A percentile compares a stretch with the other conserved stretches of the same genome.
Evolutionary conservation across 2,797 vertebrate species (phyloP).

Genomic region (Falco rusticolus): DNA sequence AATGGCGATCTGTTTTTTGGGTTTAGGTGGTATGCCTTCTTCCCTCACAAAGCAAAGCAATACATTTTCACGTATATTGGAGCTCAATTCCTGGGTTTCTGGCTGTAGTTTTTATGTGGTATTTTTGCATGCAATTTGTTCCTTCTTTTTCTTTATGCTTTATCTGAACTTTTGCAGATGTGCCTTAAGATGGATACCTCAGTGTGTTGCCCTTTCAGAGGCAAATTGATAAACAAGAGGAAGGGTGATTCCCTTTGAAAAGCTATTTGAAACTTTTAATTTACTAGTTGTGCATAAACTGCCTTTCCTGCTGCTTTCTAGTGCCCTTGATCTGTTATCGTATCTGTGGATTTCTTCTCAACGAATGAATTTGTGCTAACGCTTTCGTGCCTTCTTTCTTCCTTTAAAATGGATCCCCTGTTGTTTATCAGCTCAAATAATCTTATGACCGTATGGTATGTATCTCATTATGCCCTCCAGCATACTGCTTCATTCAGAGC

Average conservation of each 20-base stretch:
- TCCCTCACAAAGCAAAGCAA: background rate
- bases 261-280: background rate
- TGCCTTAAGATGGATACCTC: background rate
- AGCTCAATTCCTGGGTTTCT: background rate
- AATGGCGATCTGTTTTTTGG: background rate
- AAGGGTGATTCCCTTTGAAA: background rate
- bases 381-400: background rate
- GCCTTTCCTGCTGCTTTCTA: background rate
- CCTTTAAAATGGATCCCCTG: background rate
- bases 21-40: background rate
- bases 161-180: background rate
- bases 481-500: background rate
- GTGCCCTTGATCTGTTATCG: background rate
- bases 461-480: background rate
- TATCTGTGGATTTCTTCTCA: background rate
- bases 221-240: background rate
- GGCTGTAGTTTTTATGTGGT: background rate
- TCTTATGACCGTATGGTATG: fast-evolving
- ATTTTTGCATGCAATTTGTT: background rate
- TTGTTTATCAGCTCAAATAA: background rate
- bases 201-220: background rate
- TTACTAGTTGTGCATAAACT: background rate
- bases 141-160: background rate
- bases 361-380: background rate
- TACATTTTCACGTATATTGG: background rate